Evolutionary conservation across 2,888 invertebrate genomes (phyloP).

Genomic region (Nectonema munidae): DNA sequence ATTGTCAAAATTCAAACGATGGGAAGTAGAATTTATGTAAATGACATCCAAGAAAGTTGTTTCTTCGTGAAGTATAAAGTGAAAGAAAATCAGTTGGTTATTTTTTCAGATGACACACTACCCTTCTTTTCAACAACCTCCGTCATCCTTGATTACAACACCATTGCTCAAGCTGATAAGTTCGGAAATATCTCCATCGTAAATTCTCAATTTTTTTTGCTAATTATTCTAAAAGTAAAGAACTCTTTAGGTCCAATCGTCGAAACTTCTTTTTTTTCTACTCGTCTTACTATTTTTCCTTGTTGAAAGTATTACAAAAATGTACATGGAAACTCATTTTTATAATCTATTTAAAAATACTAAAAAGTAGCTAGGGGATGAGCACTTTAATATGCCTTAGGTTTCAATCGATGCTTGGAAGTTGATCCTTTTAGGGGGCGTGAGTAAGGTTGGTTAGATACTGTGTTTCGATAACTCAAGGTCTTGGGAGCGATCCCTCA

Average conservation of each 20-base stretch:
- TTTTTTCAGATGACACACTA: constrained; percentile 89
- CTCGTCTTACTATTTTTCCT: no score
- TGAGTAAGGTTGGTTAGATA: no score
- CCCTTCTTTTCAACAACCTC: constrained; percentile 79
- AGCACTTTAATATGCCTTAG: no score
- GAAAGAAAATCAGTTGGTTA: constrained; percentile 74
- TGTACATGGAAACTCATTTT: no score
- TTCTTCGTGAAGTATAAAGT: constrained; percentile 74
- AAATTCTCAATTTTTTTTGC: constrained; percentile 16
- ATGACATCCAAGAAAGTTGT: constrained; percentile 80
- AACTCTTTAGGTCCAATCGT: constrained; percentile 86
- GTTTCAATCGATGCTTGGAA: no score
- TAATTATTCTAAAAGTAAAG: constrained; percentile 39
- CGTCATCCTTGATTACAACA: constrained; percentile 68
- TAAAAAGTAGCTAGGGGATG: no score
- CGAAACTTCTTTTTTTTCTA: constrained; percentile 92
- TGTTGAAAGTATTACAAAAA: no score
- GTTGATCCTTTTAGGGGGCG: no score
- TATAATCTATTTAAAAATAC: no score
- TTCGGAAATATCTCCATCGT: constrained; percentile 79
- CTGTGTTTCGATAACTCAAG: no score
- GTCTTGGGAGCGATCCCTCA: no score
- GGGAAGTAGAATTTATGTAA: constrained; percentile 66
- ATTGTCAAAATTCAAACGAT: constrained; percentile 68
- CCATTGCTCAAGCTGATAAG: constrained; percentile 76